Conservation (phyloP, 2,113 vertebrate genomes). For the Tragelaphus scriptus region DNA sequence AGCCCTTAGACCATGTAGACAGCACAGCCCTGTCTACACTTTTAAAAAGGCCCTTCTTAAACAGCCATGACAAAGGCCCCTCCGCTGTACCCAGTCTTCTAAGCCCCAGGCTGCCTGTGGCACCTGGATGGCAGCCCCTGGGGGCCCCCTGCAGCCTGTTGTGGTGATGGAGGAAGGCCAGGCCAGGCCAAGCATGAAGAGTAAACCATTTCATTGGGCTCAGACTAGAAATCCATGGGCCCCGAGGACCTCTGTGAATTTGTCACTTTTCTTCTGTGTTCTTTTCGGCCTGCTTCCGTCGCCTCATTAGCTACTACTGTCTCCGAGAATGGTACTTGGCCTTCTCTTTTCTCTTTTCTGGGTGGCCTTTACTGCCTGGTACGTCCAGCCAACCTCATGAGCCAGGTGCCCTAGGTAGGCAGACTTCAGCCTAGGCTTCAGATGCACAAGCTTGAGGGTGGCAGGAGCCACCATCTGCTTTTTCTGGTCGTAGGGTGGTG, state of each 20-base stretch:
- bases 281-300: background rate
- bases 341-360: background rate
- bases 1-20: background rate
- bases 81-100: background rate
- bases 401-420: background rate
- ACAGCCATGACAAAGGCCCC: background rate
- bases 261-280: background rate
- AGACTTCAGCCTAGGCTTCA: background rate
- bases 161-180: background rate
- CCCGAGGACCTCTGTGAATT: background rate
- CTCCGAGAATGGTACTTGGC: background rate
- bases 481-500: background rate
- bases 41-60: background rate
- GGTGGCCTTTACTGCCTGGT: background rate
- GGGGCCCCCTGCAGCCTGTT: background rate
- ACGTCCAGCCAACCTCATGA: background rate
- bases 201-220: background rate
- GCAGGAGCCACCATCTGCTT: background rate
- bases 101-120: background rate
- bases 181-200: background rate
- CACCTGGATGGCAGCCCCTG: background rate
- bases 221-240: background rate
- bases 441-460: background rate
- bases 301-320: background rate
- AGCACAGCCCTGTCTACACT: background rate